Evolutionary conservation across 2,113 vertebrate genomes (phyloP), one percentile per base, ranked within the genome.

Genomic region (Nibea coibor): DNA sequence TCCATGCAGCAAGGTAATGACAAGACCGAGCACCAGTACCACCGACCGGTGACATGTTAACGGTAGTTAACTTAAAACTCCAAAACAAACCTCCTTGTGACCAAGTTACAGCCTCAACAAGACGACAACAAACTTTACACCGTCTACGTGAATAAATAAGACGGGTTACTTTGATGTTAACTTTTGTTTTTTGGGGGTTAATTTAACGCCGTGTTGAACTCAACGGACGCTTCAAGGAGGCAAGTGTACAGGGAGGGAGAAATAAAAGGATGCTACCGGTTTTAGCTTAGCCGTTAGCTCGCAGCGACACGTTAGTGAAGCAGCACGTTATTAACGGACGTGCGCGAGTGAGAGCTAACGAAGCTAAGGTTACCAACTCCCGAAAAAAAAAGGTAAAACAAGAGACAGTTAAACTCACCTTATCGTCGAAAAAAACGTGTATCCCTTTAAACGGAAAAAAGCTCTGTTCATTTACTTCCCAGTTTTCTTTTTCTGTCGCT

Each of bases 381-480:
- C n/a, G 10, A 19, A 26, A 26, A 26, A 26, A 26, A 26, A 3
- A 14, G 45, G 51, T 2, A 28, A 72, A 43, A 71, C 31, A 50
- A 1, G 12, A 26, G 3, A 35, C 3, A 56, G 14, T 42, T 58
- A 58, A 91, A 92, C 93, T 92, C 83, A 94, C 92, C 92, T 77
- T 64, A 14, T 39, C 54, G 72, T 61, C 71, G 77, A 68, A 61
- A 31, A 4, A 61, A 75, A 54, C 19, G 26, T 8, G 75, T 83
- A 53, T 87, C 81, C 73, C 66, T 61, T 69, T 56, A 19, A 9
- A 77, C 67, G 35, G 8, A 75, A 72, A 75, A 72, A 3, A 22
- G n/a, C 57, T 42, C 17, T 51, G 20, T 45, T 70, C 6, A 77
- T 85, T 88, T 84, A 80, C 76, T 91, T 81, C 61, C 82, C 64